Evolutionary conservation across 2,888 invertebrate species (phyloP).

Genomic region (Cerceris rybyensis): DNA sequence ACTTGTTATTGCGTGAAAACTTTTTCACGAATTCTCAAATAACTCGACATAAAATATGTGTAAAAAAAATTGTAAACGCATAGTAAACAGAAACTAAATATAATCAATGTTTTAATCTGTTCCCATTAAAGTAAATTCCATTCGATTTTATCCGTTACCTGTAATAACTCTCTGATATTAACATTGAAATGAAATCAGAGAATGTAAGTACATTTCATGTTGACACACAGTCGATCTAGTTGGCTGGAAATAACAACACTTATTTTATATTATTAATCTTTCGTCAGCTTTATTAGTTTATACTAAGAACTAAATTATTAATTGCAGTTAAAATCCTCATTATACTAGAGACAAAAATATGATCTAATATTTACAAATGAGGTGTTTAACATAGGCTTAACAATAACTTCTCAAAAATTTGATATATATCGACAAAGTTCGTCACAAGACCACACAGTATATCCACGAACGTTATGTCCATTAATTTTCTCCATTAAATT

Average conservation of each 20-base stretch:
- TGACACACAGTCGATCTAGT: neutral
- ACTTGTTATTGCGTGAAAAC: too few species aligned
- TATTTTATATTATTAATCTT: conserved; percentile 44
- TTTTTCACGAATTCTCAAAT: too few species aligned
- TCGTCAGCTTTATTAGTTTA: conserved; percentile 61
- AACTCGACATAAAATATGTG: too few species aligned
- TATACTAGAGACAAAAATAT: conserved; percentile 81
- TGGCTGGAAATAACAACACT: conserved; percentile 42
- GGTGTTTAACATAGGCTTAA: conserved; percentile 80
- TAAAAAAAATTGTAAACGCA: too few species aligned
- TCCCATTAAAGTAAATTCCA: too few species aligned
- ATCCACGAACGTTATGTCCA: conserved; percentile 16
- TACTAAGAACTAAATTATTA: conserved; percentile 80
- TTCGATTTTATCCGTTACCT: too few species aligned
- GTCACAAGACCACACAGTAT: conserved; percentile 68
- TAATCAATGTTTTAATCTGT: too few species aligned
- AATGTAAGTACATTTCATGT: neutral
- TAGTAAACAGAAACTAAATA: too few species aligned
- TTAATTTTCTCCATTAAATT: conserved; percentile 32
- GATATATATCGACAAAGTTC: conserved; percentile 55
- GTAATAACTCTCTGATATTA: too few species aligned
- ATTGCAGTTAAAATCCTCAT: conserved; percentile 79
- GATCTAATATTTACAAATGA: conserved; percentile 81
- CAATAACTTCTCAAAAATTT: conserved; percentile 60
- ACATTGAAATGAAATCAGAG: too few species aligned